Evolutionary conservation across 2,888 invertebrate genomes (phyloP), one percentile per base, ranked within the genome.

Genomic region (Cephus nigrinus): DNA sequence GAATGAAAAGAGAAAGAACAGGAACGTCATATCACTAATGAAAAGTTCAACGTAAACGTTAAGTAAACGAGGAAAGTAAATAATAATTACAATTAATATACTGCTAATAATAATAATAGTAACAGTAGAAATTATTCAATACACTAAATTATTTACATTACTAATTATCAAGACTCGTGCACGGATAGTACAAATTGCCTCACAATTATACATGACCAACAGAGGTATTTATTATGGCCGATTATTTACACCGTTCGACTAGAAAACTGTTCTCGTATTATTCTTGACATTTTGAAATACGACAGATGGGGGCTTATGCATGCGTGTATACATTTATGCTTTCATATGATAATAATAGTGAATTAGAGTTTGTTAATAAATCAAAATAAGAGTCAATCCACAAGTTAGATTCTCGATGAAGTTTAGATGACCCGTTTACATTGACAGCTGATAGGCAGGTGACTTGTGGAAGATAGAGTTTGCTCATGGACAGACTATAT

Each of bases 231-330:
- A 40, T 33, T 75, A 71, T 68, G 55, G 72, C 72, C 75, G 35
- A 78, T 78, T 78, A 78, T 78, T 78, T 78, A 78, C 75, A 78
- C 74, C 71, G 68, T 78, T 75, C 75, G 78, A 78, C 78, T 78
- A 78, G 78, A 78, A 75, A 75, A 72, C 55, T 75, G 35, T 31
- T 55, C 72, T 75, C 33, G 31, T 35, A 75, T 68, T 12, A 32
- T 34, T 75, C 32, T 30, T 30, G 40, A 40, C 5, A 15, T 69
- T 32, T 32, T 69, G 30, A 69, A 69, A 32, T 69, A 69, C 69
- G 32, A 23, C 11, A 69, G 12, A n/a, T 30, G 12, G 34, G 69
- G 69, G 40, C 36, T 36, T 36, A 40, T 15, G 69, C 69, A 30
- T 32, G 5, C 1, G 3, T 69, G 32, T 5, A 31, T 11, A 69